A percentile compares a stretch with the other conserved stretches of the same genome.
These are phyloP conservation scores for Acrobasis repandana DNA, from an alignment of 2,888 invertebrate genomes.

Conservation along the genomic window DNA sequence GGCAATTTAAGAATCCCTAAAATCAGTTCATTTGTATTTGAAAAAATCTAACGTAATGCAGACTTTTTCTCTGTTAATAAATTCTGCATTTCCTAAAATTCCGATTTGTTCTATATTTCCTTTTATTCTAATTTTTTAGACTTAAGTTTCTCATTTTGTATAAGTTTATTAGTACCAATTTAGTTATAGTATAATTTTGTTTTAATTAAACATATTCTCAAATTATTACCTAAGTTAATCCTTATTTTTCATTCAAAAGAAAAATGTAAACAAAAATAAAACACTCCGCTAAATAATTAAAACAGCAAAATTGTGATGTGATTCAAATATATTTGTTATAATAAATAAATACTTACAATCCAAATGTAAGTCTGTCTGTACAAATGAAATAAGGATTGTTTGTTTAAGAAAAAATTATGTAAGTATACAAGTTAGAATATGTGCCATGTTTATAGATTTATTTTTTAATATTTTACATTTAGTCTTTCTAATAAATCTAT, in stretches of 20 bases:
- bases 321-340: neutral
- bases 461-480: neutral
- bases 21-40: too few relatives aligned
- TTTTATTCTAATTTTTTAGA: too few relatives aligned
- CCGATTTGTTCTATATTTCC: too few relatives aligned
- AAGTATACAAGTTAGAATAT: neutral
- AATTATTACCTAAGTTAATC: neutral
- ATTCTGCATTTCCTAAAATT: too few relatives aligned
- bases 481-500: neutral
- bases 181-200: neutral
- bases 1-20: too few relatives aligned
- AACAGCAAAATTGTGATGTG: neutral
- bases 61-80: too few relatives aligned
- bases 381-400: neutral
- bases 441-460: neutral
- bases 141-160: too few relatives aligned
- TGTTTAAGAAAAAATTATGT: neutral
- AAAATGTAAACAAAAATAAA: neutral
- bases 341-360: slow-evolving; percentile 6
- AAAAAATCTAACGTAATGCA: too few relatives aligned
- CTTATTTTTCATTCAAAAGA: slow-evolving; percentile 4
- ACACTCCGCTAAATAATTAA: neutral
- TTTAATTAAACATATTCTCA: neutral
- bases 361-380: neutral
- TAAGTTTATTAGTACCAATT: neutral